phyloP scores from a whole-genome alignment of 2,888 invertebrate genomes.

The Scaptomyza polygonia region DNA sequence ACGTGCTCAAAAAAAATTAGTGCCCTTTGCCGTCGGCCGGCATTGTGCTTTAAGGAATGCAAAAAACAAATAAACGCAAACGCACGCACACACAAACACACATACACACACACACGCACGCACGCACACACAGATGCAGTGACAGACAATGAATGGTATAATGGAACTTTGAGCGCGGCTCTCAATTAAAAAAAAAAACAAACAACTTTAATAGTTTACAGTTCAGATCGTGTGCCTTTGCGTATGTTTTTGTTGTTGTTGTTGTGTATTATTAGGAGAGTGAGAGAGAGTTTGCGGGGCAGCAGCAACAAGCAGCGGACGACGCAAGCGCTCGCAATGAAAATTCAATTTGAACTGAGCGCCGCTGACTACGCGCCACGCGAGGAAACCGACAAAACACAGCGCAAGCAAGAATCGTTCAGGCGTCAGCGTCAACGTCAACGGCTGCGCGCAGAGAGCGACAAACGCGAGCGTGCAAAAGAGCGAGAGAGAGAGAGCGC shows the following conservation, averaged over 20 bases:
- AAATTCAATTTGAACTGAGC: conserved; percentile 83
- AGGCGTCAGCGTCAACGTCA: conserved; percentile 15
- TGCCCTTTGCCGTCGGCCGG: conserved; percentile 65
- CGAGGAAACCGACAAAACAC: conserved; percentile 73
- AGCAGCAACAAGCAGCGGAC: conserved; percentile 63
- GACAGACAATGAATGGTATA: not conserved
- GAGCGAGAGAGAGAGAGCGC: conserved; percentile 7
- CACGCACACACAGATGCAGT: not conserved
- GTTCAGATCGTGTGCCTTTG: conserved; percentile 7
- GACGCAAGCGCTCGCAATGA: conserved; percentile 81
- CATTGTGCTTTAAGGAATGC: conserved; percentile 34
- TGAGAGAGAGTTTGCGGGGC: conserved; percentile 30
- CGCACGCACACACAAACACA: not conserved
- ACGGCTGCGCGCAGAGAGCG: conserved; percentile 20
- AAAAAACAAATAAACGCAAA: conserved; percentile 24
- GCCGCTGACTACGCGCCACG: conserved; percentile 67
- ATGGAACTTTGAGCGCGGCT: conserved; percentile 9
- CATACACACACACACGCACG: conserved; percentile 12
- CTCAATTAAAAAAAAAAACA: conserved; percentile 1
- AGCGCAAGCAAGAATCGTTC: conserved; percentile 22
- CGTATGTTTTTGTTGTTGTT: conserved; percentile 1
- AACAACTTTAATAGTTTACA: conserved; percentile 1
- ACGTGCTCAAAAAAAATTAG: conserved; percentile 58
- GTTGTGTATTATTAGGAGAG: not conserved
- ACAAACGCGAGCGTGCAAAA: not conserved